Conservation (phyloP, 2,888 invertebrate species). For the Athetis lepigone region DNA sequence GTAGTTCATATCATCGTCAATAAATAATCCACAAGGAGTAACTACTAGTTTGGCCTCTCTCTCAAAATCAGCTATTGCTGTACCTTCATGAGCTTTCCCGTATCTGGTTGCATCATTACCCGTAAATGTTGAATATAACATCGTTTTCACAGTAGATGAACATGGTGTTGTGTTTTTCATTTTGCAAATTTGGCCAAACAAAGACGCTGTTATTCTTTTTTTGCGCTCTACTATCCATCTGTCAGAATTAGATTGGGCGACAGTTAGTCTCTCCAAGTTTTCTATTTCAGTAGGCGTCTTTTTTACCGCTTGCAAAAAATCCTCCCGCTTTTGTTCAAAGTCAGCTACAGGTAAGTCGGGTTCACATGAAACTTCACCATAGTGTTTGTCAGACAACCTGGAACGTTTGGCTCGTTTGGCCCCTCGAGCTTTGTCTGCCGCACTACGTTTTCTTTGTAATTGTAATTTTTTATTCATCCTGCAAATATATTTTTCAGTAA, state of each 20-base stretch:
- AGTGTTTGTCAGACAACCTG: not conserved
- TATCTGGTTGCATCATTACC: not conserved
- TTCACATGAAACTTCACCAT: not conserved
- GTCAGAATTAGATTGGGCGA: not conserved
- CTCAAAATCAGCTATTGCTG: no score
- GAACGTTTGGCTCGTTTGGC: not conserved
- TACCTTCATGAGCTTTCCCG: not conserved
- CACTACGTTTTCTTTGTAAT: not conserved
- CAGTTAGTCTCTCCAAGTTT: not conserved
- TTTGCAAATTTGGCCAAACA: slow-evolving; percentile 10
- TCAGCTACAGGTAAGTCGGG: not conserved
- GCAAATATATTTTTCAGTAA: not conserved
- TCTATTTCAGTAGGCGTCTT: not conserved
- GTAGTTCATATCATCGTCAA: no score
- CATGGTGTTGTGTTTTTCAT: slow-evolving; percentile 6
- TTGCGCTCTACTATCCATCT: not conserved
- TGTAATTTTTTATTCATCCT: not conserved
- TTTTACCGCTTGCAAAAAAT: not conserved
- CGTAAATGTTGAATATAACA: not conserved
- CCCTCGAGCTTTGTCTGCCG: not conserved
- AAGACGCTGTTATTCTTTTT: slow-evolving; percentile 1
- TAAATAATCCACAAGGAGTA: no score
- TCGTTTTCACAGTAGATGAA: not conserved
- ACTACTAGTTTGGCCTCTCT: no score
- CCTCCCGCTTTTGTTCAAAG: not conserved